Base-by-base conservation (phyloP, 2,113 vertebrate genomes). In the Tragelaphus imberbis region DNA sequence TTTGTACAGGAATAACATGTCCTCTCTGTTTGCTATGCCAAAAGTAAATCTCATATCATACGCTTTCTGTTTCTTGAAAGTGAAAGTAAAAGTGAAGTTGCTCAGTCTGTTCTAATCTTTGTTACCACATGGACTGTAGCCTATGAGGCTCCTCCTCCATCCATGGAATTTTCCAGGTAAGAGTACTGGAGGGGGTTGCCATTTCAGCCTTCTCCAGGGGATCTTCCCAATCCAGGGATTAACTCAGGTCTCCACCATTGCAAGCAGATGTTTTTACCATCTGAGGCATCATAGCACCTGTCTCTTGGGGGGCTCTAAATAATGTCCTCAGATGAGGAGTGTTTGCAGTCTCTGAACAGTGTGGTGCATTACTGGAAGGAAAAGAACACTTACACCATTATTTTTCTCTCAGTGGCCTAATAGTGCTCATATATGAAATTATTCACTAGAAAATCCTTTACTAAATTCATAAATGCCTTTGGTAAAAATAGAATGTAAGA, bases 161-260 rank as follows among this genome's bases (percentile, higher is more conserved):
- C n/a, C n/a, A 71, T 23, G 68, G 68, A 71, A 71, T 40, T 71
- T 40, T 36, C 68, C n/a, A 71, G 68, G n/a, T 0, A 10, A 71
- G 68, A 71, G 5, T 40, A 40, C 19, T 71, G n/a, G 19, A 23
- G n/a, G 40, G 19, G 19, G n/a, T 40, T 71, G 65, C 68, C n/a
- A 23, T 71, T 40, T 12, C 44, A 6, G 44, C 68, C n/a, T 71
- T 71, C n/a, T 40, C 19, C n/a, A 40, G 36, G 19, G n/a, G 10
- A 36, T 36, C n/a, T 71, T 71, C n/a, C 65, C 4, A 0, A 71
- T 2, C 19, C 65, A 36, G n/a, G 2, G 65, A 40, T 71, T 71
- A 21, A 23, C n/a, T 11, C 5, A 1, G 19, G 5, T 40, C 9
- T 71, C n/a, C 0, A 0, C n/a, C 68, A 71, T 23, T 40, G n/a